A percentile compares a stretch with the other conserved stretches of the same genome.
Evolutionary conservation across 2,797 vertebrate genomes (phyloP).

Genomic region (Furcifer pardalis): DNA sequence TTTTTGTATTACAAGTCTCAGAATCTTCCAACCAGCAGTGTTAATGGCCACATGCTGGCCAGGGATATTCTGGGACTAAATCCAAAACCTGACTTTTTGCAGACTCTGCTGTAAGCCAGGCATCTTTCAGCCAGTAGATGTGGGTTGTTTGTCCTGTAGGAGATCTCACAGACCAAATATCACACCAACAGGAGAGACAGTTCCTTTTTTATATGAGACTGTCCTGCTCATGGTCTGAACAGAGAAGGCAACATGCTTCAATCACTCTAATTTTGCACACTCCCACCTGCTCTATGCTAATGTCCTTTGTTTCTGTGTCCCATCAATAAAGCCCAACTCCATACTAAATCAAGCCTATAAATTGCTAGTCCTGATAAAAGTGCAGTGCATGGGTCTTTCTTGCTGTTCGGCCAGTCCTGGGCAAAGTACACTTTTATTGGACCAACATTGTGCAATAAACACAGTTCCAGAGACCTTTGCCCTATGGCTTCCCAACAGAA

Average conservation of each 20-base stretch:
- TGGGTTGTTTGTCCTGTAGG: neutral
- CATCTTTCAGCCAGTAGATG: neutral
- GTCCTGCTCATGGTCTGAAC: neutral
- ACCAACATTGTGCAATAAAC: conserved; percentile 75
- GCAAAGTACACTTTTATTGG: conserved; percentile 77
- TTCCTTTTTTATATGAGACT: neutral
- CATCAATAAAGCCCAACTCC: conserved; percentile 41
- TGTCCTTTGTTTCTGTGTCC: conserved; percentile 39
- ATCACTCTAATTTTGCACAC: conserved; percentile 11
- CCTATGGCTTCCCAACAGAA: conserved; percentile 70
- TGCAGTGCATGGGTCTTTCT: conserved; percentile 48
- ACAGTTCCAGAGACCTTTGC: conserved; percentile 73
- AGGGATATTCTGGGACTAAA: too few relatives aligned
- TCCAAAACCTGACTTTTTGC: too few relatives aligned
- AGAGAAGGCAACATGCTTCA: neutral
- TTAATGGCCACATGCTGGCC: too few relatives aligned
- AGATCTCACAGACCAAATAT: neutral
- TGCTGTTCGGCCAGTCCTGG: conserved; percentile 67
- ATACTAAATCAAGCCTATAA: conserved; percentile 54
- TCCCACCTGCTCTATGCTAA: conserved; percentile 35
- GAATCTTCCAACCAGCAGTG: too few relatives aligned
- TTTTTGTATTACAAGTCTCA: too few relatives aligned
- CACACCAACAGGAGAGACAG: neutral
- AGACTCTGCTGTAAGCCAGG: neutral
- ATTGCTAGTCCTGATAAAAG: conserved; percentile 53